Evolutionary conservation across 2,888 invertebrate genomes (phyloP), one percentile per base, ranked within the genome.

Genomic region (Tenthredo distinguenda): DNA sequence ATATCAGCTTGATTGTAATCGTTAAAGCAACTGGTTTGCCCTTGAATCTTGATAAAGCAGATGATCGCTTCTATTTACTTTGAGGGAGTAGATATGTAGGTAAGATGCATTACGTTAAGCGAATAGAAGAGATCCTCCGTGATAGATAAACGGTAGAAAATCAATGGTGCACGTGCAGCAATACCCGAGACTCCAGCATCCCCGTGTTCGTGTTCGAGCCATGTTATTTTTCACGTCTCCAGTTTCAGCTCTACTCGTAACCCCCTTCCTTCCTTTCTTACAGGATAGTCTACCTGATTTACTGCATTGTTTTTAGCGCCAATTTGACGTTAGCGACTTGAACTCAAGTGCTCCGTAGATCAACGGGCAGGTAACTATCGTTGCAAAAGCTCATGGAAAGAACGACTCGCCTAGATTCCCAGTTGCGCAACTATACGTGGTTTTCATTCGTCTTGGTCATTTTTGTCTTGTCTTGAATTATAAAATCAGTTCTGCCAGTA

Each of bases 131-230:
- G 90, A 90, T 90, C 86, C 87, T 84, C 87, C 84, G 85, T 62
- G 31, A 88, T 85, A 90, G 92, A 92, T 92, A 92, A 91, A 91
- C 89, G 91, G 89, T 89, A 91, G 92, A 91, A 91, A 92, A 92
- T 92, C 91, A 89, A 90, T 89, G 87, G 89, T 90, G 91, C 92
- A 91, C 91, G 92, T 92, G 92, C 91, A 92, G 87, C 88, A 89
- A 87, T 89, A 84, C 87, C 84, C 85, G 50, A 77, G 77, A 74
- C 88, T 87, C 31, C 81, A 79, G 84, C 82, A 86, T 85, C 87
- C 87, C 86, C 90, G 88, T 89, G 88, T 88, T 89, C 90, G 89
- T 88, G 87, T 88, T 88, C 87, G 85, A 88, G 88, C 88, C 88
- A 89, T 88, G 87, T 88, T 90, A 89, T 89, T 90, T 90, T 89